These are phyloP conservation scores for Irena cyanogastra DNA, from an alignment of 2,113 vertebrate genomes.

Conservation along the genomic window DNA sequence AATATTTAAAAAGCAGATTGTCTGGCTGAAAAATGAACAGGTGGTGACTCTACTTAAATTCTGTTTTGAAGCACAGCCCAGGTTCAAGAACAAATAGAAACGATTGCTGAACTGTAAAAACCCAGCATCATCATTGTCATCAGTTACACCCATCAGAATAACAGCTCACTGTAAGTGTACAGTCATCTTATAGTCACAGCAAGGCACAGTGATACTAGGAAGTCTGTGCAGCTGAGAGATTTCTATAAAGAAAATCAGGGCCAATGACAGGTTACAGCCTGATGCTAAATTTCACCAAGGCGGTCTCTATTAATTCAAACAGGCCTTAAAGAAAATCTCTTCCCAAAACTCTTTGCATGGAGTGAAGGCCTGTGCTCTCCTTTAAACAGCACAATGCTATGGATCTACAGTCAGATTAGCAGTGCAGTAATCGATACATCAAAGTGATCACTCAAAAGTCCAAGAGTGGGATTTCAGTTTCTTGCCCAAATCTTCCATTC, in stretches of 20 bases:
- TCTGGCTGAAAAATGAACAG: conserved; percentile 50
- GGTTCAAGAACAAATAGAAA: background rate
- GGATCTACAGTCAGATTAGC: background rate
- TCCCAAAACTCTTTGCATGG: background rate
- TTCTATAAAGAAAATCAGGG: background rate
- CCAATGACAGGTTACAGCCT: background rate
- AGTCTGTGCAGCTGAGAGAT: background rate
- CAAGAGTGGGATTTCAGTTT: background rate
- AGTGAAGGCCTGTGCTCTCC: background rate
- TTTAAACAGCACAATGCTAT: background rate
- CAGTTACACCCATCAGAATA: background rate
- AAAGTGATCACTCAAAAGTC: background rate
- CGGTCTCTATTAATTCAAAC: background rate
- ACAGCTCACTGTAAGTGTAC: background rate
- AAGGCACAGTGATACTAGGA: background rate
- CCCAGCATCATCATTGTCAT: background rate
- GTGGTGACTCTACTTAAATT: conserved; percentile 29
- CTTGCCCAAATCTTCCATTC: background rate
- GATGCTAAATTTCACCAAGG: background rate
- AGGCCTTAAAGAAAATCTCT: background rate
- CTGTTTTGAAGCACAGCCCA: background rate
- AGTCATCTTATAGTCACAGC: background rate
- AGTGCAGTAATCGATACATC: background rate
- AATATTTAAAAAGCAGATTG: conserved; percentile 35
- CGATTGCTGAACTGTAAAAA: background rate